Percentiles rank a stretch among this genome's conserved stretches.
These are phyloP conservation scores for Oscheius sp. DNA, from an alignment of 2,888 invertebrate species.

Conservation along the genomic window DNA sequence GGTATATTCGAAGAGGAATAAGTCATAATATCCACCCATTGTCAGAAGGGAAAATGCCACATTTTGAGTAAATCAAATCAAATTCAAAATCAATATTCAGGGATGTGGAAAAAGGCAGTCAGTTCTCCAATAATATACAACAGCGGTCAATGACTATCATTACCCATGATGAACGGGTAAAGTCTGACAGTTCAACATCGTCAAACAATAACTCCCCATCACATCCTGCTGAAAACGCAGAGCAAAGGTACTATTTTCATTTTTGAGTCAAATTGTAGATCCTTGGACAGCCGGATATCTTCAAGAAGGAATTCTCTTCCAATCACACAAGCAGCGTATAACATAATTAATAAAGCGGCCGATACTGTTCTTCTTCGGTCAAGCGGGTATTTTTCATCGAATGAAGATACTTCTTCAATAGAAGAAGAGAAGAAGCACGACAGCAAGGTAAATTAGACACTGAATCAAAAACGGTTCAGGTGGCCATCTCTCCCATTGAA, in stretches of 20 bases:
- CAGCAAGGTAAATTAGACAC: background rate
- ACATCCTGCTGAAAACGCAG: background rate
- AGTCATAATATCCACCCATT: conserved; percentile 15
- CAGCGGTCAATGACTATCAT: conserved; percentile 12
- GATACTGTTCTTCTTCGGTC: conserved; percentile 14
- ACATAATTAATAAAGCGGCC: conserved; percentile 14
- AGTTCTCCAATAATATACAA: conserved; percentile 2
- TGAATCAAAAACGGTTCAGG: conserved; percentile 20
- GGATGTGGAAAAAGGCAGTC: conserved; percentile 5
- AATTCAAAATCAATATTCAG: background rate
- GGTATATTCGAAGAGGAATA: conserved; percentile 21
- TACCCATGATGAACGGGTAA: background rate
- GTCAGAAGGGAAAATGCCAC: background rate
- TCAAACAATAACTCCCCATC: conserved; percentile 13
- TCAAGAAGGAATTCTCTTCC: conserved; percentile 13
- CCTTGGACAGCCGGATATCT: background rate
- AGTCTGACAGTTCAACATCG: background rate
- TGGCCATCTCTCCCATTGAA: conserved; percentile 34
- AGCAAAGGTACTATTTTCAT: background rate
- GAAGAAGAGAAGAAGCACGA: conserved; percentile 14
- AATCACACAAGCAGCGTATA: background rate
- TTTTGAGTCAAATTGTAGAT: background rate
- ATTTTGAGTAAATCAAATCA: background rate
- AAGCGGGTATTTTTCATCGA: conserved; percentile 17
- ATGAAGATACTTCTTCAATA: conserved; percentile 2